These are phyloP conservation scores for Atherinosoma microstoma DNA, from an alignment of 2,797 vertebrate species.

Conservation along the genomic window DNA sequence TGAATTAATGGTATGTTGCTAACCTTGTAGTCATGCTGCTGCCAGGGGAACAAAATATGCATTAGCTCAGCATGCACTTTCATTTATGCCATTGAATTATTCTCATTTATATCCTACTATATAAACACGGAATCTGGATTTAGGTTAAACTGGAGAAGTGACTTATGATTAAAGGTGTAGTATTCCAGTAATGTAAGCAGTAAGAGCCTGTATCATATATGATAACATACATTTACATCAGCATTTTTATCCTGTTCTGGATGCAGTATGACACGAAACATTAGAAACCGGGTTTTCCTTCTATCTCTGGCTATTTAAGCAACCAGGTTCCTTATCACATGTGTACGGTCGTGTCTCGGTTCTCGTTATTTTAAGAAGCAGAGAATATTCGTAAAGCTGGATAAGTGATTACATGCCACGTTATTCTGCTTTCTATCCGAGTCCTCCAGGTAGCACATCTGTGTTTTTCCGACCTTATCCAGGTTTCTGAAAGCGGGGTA, in stretches of 20 bases:
- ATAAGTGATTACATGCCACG: background rate
- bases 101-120: background rate
- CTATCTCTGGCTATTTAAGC: background rate
- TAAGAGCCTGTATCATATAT: background rate
- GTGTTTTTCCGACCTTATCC: background rate
- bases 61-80: background rate
- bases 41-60: slow-evolving; percentile 4
- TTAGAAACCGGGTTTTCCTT: background rate
- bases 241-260: background rate
- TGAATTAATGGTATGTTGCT: no score
- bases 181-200: background rate
- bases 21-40: slow-evolving; percentile 1
- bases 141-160: background rate
- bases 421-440: background rate
- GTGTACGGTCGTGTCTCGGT: background rate
- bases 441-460: no score
- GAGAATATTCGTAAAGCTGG: background rate
- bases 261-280: background rate
- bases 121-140: background rate
- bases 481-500: background rate
- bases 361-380: background rate
- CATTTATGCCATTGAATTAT: background rate
- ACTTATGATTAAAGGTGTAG: background rate
- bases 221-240: no score
- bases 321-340: background rate